Conservation (phyloP, 1,140 invertebrate species). For the Calephelis nemesis region DNA sequence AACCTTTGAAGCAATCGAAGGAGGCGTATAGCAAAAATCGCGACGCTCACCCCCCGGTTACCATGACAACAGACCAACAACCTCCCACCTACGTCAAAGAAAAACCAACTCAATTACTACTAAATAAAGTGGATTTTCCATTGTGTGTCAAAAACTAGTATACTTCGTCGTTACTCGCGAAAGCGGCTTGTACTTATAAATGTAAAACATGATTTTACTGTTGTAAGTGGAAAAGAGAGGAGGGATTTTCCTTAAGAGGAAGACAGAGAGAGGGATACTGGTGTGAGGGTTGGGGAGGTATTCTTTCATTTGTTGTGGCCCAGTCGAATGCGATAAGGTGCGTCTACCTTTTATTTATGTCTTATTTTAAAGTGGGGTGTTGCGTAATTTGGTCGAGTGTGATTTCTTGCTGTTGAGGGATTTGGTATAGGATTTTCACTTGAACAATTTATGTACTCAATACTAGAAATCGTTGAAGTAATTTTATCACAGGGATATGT, state of each 20-base stretch:
- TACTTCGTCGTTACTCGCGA: constrained; percentile 35
- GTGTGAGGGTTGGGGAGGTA: constrained; percentile 41
- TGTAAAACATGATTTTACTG: constrained; percentile 71
- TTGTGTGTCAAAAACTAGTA: not conserved
- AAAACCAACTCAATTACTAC: constrained; percentile 35
- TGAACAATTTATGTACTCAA: constrained; percentile 41
- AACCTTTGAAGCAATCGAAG: constrained; percentile 62
- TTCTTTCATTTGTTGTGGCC: constrained; percentile 73
- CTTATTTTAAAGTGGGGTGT: constrained; percentile 74
- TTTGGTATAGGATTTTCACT: constrained; percentile 30
- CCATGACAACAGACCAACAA: constrained; percentile 46
- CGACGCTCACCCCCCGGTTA: constrained; percentile 53
- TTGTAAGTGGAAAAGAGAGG: constrained; percentile 42
- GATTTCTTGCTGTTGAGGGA: constrained; percentile 48
- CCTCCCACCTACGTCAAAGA: constrained; percentile 12
- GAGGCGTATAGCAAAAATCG: constrained; percentile 64
- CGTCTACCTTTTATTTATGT: constrained; percentile 73
- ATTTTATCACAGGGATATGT: not conserved
- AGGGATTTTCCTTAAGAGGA: constrained; percentile 20
- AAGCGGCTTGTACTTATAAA: constrained; percentile 70
- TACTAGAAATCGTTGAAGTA: not conserved
- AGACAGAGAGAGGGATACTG: constrained; percentile 12
- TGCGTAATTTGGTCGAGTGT: constrained; percentile 59
- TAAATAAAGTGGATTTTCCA: constrained; percentile 38
- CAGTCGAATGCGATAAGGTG: constrained; percentile 63